Base-by-base conservation (phyloP, 2,888 invertebrate genomes). In the Acleris sparsana region DNA sequence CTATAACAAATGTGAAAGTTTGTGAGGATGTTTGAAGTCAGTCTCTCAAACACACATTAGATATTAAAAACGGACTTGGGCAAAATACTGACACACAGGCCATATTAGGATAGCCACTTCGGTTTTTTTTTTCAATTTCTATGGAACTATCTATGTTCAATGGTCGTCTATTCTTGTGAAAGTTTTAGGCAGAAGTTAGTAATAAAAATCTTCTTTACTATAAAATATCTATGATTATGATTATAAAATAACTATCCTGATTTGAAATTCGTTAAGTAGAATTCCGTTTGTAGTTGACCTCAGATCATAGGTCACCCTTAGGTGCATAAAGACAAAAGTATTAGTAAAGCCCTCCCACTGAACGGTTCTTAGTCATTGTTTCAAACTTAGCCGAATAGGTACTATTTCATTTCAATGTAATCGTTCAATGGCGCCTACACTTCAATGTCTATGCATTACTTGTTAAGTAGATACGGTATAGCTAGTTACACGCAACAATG, bases 401-500 rank as follows among this genome's bases (percentile, higher is more conserved):
- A 80, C 80, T 83, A 80, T 84, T 84, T 80, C 79, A 87, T 88
- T 86, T 85, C 81, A 86, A 86, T 86, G 77, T 85, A 84, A 88
- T 84, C 84, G 82, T 80, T 78, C 71, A 71, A 76, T 75, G 79
- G 84, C 88, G 86, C 87, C 89, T 86, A 89, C 89, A 82, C 83
- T 72, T 68, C 67, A 66, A 69, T 71, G 69, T 75, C 73, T 61
- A 62, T 52, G 52, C 29, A 56, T 44, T 43, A 18, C 49, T 60
- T 44, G 80, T 77, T 75, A 79, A 77, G 74, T 72, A 72, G 73
- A 73, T 78, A 69, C 69, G 70, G 73, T 75, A 70, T 62, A 71
- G 63, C 52, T n/a, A 71, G 63, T 46, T n/a, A 16, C 5, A 43
- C 52, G 56, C 52, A 39, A 63, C 57, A 63, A 53, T 63, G 63